phyloP scores from a whole-genome alignment of 2,113 vertebrate genomes.

The Cepphus grylle region DNA sequence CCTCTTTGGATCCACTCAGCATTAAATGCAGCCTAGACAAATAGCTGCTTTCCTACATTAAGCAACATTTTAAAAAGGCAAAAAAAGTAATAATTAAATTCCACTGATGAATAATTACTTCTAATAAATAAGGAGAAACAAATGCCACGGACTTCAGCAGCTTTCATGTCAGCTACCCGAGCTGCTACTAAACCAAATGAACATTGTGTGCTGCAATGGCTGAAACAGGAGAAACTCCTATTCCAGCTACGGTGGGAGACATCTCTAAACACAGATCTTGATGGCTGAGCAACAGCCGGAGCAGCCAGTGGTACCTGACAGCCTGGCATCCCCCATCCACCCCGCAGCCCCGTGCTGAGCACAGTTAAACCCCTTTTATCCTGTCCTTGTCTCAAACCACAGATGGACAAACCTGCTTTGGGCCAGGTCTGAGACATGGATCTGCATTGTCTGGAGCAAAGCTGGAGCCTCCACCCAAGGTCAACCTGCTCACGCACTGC shows the following conservation, averaged over 20 bases:
- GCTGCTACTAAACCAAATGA: neutral
- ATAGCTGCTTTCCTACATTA: neutral
- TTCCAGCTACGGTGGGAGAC: neutral
- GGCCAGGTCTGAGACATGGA: neutral
- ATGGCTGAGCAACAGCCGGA: neutral
- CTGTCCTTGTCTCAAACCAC: neutral
- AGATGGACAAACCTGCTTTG: neutral
- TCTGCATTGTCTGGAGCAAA: fast-evolving
- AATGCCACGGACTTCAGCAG: neutral
- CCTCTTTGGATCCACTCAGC: neutral
- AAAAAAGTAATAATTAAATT: slow-evolving; percentile 32
- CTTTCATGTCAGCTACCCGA: neutral
- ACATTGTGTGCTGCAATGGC: neutral
- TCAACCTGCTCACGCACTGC: neutral
- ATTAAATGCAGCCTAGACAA: slow-evolving; percentile 21
- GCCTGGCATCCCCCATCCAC: neutral
- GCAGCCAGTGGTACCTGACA: fast-evolving
- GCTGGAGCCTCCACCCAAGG: neutral
- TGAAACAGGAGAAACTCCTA: neutral
- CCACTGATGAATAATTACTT: slow-evolving; percentile 6
- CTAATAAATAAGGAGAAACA: slow-evolving; percentile 2
- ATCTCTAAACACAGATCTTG: fast-evolving
- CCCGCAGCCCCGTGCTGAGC: fast-evolving
- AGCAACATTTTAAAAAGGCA: neutral
- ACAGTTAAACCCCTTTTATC: neutral